Evolutionary conservation across 1,140 invertebrate genomes (phyloP).

Genomic region (Psix sp.): DNA sequence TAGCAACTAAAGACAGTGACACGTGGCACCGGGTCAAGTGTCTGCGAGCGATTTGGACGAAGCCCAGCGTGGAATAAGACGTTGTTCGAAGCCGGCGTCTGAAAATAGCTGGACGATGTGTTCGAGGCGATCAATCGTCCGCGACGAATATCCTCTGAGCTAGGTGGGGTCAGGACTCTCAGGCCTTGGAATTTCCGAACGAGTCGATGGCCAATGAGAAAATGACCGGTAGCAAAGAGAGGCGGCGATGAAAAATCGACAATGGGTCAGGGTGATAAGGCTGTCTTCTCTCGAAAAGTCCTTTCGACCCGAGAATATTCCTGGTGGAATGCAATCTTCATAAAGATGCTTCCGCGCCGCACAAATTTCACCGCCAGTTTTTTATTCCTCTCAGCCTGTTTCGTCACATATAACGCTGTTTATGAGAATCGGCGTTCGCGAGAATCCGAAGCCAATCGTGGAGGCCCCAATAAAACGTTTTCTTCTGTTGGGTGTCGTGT

Average conservation of each 20-base stretch:
- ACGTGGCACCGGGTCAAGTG: slow-evolving; percentile 45
- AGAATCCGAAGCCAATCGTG: not conserved
- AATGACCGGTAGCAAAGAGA: slow-evolving; percentile 51
- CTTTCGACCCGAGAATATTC: slow-evolving; percentile 67
- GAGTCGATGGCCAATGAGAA: slow-evolving; percentile 18
- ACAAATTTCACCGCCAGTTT: slow-evolving; percentile 68
- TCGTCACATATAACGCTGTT: slow-evolving; percentile 28
- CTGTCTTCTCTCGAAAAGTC: slow-evolving; percentile 40
- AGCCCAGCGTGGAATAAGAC: slow-evolving; percentile 37
- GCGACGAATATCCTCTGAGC: slow-evolving; percentile 7
- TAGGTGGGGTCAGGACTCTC: too few relatives aligned
- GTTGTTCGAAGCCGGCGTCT: slow-evolving; percentile 2
- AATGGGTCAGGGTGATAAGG: slow-evolving; percentile 47
- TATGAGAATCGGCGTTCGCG: slow-evolving; percentile 16
- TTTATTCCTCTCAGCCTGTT: slow-evolving; percentile 25
- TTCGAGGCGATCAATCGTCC: not conserved
- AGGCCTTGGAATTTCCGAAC: slow-evolving; percentile 1
- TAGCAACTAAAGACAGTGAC: slow-evolving; percentile 32
- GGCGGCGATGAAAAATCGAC: slow-evolving; percentile 52
- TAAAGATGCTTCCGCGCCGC: slow-evolving; percentile 71
- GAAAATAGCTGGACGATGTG: slow-evolving; percentile 21
- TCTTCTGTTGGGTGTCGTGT: slow-evolving; percentile 2
- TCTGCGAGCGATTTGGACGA: slow-evolving; percentile 22
- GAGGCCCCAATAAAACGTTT: slow-evolving; percentile 59
- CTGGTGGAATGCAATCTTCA: slow-evolving; percentile 72